phyloP scores from a whole-genome alignment of 1,140 invertebrate genomes.

The Trypoxylus dichotomus region DNA sequence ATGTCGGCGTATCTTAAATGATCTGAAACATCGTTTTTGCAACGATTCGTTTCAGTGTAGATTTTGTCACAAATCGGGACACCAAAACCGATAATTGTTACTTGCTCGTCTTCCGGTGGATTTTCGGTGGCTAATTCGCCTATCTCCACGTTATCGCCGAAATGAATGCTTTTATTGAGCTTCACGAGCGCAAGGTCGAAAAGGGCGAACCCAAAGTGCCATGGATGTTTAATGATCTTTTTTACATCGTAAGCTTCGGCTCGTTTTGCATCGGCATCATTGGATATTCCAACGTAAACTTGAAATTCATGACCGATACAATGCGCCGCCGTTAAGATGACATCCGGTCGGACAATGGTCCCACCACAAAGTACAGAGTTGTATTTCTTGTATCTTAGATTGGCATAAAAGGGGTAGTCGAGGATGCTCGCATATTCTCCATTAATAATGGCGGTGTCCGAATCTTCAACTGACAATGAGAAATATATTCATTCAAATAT shows the following conservation, averaged over 20 bases:
- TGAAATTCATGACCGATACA: neutral
- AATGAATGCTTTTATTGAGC: neutral
- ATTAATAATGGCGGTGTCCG: too few relatives aligned
- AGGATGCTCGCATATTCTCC: too few relatives aligned
- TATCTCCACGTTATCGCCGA: neutral
- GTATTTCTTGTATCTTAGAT: too few relatives aligned
- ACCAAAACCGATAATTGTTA: neutral
- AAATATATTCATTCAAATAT: too few relatives aligned
- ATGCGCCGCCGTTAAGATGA: neutral
- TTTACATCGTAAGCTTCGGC: neutral
- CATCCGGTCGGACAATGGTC: neutral
- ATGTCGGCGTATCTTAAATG: neutral
- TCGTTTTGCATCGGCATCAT: neutral
- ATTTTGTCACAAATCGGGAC: neutral
- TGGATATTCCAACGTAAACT: neutral
- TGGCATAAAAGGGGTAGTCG: too few relatives aligned
- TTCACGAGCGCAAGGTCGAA: neutral
- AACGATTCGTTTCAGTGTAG: neutral
- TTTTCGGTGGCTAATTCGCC: neutral
- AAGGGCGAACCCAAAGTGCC: neutral
- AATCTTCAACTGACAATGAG: too few relatives aligned
- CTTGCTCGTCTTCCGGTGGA: neutral
- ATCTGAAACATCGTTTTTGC: neutral
- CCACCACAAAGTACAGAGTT: neutral
- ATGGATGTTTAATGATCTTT: neutral